A percentile compares a stretch with the other conserved stretches of the same genome.
Evolutionary conservation across 2,888 invertebrate genomes (phyloP).

Genomic region (Eledona agricola): DNA sequence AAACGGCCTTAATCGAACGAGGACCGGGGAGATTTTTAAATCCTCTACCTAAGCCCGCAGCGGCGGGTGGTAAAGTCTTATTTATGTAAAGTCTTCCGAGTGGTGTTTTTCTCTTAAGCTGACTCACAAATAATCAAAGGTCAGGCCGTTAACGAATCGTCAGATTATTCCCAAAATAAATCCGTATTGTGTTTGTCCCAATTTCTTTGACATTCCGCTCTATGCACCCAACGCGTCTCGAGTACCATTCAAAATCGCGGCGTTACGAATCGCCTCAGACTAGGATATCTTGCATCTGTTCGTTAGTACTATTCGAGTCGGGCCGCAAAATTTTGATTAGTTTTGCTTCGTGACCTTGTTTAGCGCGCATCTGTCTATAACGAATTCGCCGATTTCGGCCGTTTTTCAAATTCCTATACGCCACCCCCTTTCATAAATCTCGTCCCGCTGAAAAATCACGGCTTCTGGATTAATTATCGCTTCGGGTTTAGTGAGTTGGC

Average conservation of each 20-base stretch:
- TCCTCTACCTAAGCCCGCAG: constrained; percentile 27
- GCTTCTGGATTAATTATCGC: neutral
- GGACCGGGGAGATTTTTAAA: constrained; percentile 25
- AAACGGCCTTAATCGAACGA: constrained; percentile 27
- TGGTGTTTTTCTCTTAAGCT: constrained; percentile 27
- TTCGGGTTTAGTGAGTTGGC: too few relatives aligned
- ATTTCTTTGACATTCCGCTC: constrained; percentile 11
- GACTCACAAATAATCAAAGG: constrained; percentile 26
- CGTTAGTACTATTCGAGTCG: constrained; percentile 48
- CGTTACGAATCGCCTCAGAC: constrained; percentile 53
- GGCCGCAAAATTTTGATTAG: constrained; percentile 58
- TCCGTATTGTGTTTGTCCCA: too few relatives aligned
- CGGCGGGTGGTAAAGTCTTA: constrained; percentile 33
- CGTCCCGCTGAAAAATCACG: constrained; percentile 1
- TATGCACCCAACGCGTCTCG: constrained; percentile 45
- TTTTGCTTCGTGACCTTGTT: constrained; percentile 55
- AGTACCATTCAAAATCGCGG: constrained; percentile 52
- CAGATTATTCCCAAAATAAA: too few relatives aligned
- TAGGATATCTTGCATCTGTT: constrained; percentile 46
- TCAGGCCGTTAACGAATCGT: constrained; percentile 16
- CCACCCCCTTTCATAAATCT: constrained; percentile 1
- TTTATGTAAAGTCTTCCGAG: constrained; percentile 31
- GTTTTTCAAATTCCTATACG: constrained; percentile 10
- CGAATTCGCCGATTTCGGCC: constrained; percentile 51
- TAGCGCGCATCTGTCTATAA: constrained; percentile 57